Evolutionary conservation across 2,888 invertebrate species (phyloP).

Genomic region (Papilio demoleus): DNA sequence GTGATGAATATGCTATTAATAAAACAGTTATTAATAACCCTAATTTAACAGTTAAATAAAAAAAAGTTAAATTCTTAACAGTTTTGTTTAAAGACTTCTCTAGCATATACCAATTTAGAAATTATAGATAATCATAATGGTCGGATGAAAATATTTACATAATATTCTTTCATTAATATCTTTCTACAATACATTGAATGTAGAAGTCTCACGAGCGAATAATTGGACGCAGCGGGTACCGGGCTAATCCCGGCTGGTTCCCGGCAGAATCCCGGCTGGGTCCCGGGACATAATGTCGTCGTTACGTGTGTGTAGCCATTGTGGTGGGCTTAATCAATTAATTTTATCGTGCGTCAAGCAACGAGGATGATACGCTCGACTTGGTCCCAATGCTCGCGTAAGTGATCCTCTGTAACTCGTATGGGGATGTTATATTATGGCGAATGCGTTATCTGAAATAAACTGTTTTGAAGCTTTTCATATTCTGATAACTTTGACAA

Average conservation of each 20-base stretch:
- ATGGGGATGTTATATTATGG: slow-evolving; percentile 30
- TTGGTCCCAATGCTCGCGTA: slow-evolving; percentile 49
- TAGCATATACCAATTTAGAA: background rate
- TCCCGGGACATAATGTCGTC: slow-evolving; percentile 52
- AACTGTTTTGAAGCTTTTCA: background rate
- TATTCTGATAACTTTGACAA: background rate
- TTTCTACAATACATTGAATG: slow-evolving; percentile 5
- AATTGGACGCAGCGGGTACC: slow-evolving; percentile 60
- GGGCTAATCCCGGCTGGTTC: slow-evolving; percentile 60
- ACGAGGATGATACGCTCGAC: slow-evolving; percentile 59
- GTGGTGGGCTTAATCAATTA: slow-evolving; percentile 70
- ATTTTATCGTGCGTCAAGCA: slow-evolving; percentile 65
- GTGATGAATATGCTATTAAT: too few relatives aligned
- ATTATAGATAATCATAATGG: background rate
- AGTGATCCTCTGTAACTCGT: slow-evolving; percentile 50
- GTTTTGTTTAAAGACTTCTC: background rate
- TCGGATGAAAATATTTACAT: background rate
- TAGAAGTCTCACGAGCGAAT: slow-evolving; percentile 56
- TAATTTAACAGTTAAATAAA: too few relatives aligned
- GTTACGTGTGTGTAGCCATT: slow-evolving; percentile 61
- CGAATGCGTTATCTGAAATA: slow-evolving; percentile 17
- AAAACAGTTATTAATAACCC: too few relatives aligned
- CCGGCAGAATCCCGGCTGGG: slow-evolving; percentile 51
- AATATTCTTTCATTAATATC: background rate
- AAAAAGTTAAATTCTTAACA: too few relatives aligned